These are phyloP conservation scores for Orchesella cincta DNA, from an alignment of 1,140 invertebrate species.

Conservation along the genomic window DNA sequence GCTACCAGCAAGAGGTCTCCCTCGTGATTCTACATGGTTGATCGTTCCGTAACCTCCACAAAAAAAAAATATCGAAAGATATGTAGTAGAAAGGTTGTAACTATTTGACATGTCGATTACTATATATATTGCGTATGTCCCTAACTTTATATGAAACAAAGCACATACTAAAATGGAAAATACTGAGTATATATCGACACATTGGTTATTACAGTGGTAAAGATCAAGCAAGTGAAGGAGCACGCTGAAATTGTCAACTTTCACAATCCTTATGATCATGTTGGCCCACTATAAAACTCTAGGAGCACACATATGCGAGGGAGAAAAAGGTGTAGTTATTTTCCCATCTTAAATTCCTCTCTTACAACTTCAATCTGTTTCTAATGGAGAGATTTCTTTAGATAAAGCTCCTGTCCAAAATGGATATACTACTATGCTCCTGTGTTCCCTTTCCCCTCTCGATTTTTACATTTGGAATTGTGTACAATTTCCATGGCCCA, in stretches of 20 bases:
- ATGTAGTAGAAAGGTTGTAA: too few relatives aligned
- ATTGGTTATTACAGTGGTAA: neutral
- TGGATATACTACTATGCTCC: neutral
- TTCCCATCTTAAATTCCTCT: neutral
- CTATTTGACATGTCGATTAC: too few relatives aligned
- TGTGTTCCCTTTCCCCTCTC: neutral
- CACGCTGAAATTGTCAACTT: neutral
- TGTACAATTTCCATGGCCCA: neutral
- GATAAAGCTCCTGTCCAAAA: conserved; percentile 10
- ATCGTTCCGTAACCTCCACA: too few relatives aligned
- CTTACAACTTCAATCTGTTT: conserved; percentile 19
- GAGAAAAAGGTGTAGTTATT: neutral
- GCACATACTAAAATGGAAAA: too few relatives aligned
- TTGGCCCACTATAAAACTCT: neutral
- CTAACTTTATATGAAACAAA: too few relatives aligned
- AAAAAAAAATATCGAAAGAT: too few relatives aligned
- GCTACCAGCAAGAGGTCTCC: too few relatives aligned
- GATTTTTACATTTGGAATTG: too few relatives aligned
- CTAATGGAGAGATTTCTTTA: conserved; percentile 4
- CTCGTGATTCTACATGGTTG: too few relatives aligned
- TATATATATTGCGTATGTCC: too few relatives aligned
- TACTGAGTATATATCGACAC: neutral
- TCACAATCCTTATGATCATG: neutral
- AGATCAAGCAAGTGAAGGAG: neutral
- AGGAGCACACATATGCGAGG: neutral